Evolutionary conservation across 2,113 vertebrate genomes (phyloP), one percentile per base, ranked within the genome.

Genomic region (Spea multiplicata): DNA sequence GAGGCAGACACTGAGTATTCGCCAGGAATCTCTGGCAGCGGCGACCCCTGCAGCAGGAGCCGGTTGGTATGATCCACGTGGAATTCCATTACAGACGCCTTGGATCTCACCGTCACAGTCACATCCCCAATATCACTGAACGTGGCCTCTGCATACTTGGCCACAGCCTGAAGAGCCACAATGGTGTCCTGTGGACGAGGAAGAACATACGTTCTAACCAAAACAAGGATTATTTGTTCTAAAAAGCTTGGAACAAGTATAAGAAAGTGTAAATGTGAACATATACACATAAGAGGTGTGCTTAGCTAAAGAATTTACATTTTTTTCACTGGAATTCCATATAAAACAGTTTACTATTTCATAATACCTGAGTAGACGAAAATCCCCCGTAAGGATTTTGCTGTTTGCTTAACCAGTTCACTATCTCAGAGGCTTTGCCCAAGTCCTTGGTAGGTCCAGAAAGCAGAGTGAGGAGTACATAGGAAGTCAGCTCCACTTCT

Each of bases 301-400:
- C 30, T 30, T 30, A 30, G 30, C 30, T 30, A 30, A 30, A 30
- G 1, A 30, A 30, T 30, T 30, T 30, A 30, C 30, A 30, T 30
- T 30, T 30, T 30, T 30, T 30, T 30, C 30, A 30, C 1, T 30
- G 30, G 1, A 30, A 30, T 30, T 30, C 30, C 30, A 30, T 2
- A 30, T 30, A 30, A 30, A 30, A 30, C 30, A 30, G 30, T 30
- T 30, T 8, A n/a, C n/a, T n/a, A n/a, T n/a, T n/a, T n/a, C n/a
- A n/a, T n/a, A 30, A 0, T 85, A 97, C 96, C 94, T 97, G 95
- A 16, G 95, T 96, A 75, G 96, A 97, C 9, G 93, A 86, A 89
- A 95, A 97, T 2, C 95, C 95, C 1, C 94, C 95, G 0, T 90
- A 94, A 0, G 94, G 84, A 82, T 95, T 97, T 85, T 93, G 93